Percentiles rank a stretch among this genome's conserved stretches.
phyloP scores from a whole-genome alignment of 2,113 vertebrate genomes.

The Callopanchax toddi region DNA sequence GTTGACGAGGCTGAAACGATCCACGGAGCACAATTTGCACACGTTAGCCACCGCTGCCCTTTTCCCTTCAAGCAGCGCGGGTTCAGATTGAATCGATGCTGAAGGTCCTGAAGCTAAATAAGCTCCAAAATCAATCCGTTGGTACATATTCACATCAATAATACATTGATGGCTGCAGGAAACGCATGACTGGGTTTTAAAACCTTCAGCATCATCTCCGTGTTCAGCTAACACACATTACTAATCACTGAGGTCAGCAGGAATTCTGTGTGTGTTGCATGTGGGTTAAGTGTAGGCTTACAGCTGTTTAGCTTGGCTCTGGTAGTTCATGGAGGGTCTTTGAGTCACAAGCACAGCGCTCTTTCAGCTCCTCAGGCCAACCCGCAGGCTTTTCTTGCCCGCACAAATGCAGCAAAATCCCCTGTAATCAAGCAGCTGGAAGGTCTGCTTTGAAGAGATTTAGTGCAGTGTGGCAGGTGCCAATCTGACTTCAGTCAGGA shows the following conservation, averaged over 20 bases:
- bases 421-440: slow-evolving; percentile 70
- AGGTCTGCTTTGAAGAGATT: slow-evolving; percentile 62
- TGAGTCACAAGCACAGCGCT: slow-evolving; percentile 46
- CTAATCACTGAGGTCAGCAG: slow-evolving; percentile 9
- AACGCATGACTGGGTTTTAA: slow-evolving; percentile 15
- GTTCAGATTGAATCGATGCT: slow-evolving; percentile 59
- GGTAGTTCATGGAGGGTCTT: slow-evolving; percentile 36
- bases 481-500: slow-evolving; percentile 64
- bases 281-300: slow-evolving; percentile 19
- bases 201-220: slow-evolving; percentile 3
- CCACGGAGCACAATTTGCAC: slow-evolving; percentile 56
- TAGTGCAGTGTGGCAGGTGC: slow-evolving; percentile 58
- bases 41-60: slow-evolving; percentile 53
- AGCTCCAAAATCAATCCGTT: slow-evolving; percentile 50
- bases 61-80: slow-evolving; percentile 26
- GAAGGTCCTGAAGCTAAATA: slow-evolving; percentile 63
- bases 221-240: slow-evolving; percentile 11
- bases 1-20: slow-evolving; percentile 36
- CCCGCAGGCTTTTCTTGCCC: slow-evolving; percentile 46
- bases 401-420: slow-evolving; percentile 54
- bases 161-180: slow-evolving; percentile 21
- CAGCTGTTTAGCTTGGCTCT: slow-evolving; percentile 21
- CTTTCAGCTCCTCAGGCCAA: slow-evolving; percentile 18
- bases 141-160: slow-evolving; percentile 51
- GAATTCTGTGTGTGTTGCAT: slow-evolving; percentile 10